A percentile compares a stretch with the other conserved stretches of the same genome.
These are phyloP conservation scores for Cecidostiba fungosa DNA, from an alignment of 2,888 invertebrate species.

Conservation along the genomic window DNA sequence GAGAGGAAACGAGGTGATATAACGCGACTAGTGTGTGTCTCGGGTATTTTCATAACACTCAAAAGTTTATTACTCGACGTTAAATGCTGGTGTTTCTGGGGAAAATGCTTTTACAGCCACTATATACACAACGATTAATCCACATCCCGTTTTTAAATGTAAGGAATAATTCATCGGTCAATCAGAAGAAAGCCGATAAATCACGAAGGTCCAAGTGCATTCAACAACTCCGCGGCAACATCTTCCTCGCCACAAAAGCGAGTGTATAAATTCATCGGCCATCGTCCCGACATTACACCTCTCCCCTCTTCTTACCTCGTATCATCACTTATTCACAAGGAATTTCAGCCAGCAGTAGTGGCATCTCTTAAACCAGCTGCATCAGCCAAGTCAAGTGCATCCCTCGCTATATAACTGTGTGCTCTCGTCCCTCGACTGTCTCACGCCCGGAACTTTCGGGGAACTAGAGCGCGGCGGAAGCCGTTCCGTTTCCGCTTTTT, in stretches of 20 bases:
- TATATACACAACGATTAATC: too few species aligned
- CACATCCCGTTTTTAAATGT: too few species aligned
- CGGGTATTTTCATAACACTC: background rate
- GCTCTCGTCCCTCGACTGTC: too few species aligned
- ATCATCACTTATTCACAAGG: slow-evolving; percentile 8
- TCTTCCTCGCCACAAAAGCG: background rate
- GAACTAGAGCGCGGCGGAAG: background rate
- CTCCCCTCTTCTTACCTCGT: background rate
- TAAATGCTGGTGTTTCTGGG: background rate
- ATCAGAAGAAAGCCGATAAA: background rate
- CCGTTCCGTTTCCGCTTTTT: slow-evolving; percentile 21
- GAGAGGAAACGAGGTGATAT: background rate
- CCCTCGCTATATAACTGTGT: background rate
- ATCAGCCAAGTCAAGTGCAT: slow-evolving; percentile 3
- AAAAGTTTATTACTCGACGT: background rate
- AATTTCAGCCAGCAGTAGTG: background rate
- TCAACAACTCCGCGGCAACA: background rate
- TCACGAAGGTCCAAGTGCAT: background rate
- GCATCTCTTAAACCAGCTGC: background rate
- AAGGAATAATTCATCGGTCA: background rate
- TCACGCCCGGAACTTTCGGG: background rate
- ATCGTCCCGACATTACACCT: background rate
- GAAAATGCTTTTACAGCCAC: background rate
- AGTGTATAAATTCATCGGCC: background rate
- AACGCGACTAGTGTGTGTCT: background rate